Percentiles rank a stretch among this genome's conserved stretches.
Conservation (phyloP, 2,797 vertebrate genomes). For the Sebastes diploproa region DNA sequence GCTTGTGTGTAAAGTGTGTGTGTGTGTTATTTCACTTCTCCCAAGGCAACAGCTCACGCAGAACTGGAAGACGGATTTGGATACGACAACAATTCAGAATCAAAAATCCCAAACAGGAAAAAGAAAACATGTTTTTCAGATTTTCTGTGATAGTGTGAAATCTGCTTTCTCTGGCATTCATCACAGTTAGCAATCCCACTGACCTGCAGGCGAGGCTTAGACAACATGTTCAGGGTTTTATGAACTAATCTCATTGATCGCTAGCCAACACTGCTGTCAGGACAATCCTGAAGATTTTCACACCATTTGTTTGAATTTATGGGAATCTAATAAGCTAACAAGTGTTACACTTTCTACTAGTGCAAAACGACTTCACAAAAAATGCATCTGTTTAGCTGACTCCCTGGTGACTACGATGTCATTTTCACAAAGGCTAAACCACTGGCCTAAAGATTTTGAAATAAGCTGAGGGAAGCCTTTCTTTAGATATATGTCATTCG, state of each 20-base stretch:
- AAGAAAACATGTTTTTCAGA: constrained; percentile 20
- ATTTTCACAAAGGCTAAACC: constrained; percentile 19
- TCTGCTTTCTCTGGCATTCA: constrained; percentile 24
- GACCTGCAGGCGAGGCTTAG: constrained; percentile 34
- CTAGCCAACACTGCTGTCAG: constrained; percentile 14
- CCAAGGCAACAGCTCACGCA: constrained; percentile 33
- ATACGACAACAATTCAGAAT: constrained; percentile 35
- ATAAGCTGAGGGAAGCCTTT: background rate
- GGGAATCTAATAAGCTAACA: constrained; percentile 13
- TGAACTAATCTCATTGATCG: constrained; percentile 46
- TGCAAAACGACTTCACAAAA: constrained; percentile 19
- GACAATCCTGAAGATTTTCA: constrained; percentile 21
- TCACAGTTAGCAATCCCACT: background rate
- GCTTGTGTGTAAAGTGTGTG: constrained; percentile 44
- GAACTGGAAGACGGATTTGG: constrained; percentile 37
- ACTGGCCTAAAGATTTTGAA: background rate
- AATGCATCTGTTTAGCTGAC: constrained; percentile 4
- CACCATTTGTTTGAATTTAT: constrained; percentile 29
- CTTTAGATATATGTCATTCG: background rate
- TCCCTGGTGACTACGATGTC: background rate
- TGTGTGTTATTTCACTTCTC: constrained; percentile 36
- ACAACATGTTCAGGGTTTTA: constrained; percentile 46
- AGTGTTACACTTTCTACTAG: constrained; percentile 1
- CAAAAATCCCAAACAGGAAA: constrained; percentile 22
- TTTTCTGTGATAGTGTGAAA: constrained; percentile 21